Base-by-base conservation (phyloP, 2,888 invertebrate species). In the Neoaliturus tenellus region DNA sequence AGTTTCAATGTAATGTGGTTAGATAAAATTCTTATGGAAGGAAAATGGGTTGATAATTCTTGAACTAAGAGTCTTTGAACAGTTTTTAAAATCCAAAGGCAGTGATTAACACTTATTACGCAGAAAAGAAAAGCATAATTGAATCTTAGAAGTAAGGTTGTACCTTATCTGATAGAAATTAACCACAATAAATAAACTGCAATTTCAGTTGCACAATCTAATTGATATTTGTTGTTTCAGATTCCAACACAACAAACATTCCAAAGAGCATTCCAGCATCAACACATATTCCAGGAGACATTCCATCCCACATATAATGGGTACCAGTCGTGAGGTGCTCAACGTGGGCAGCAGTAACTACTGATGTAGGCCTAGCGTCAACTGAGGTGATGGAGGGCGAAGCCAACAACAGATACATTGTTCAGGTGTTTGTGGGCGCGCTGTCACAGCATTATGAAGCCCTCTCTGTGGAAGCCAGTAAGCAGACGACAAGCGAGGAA, bases 401-500 rank as follows among this genome's bases (percentile, higher is more conserved):
- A 31, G 87, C 85, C 71, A 87, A 86, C 81, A 87, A 86, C 80
- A 83, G 87, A 31, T 87, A 86, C 80, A 87, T 87, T 69, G 94
- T 95, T 88, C 93, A 97, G 94, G 97, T 97, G 91, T 96, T 96
- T 92, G 97, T 97, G 90, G 97, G 97, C 88, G 96, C 96, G 88
- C 92, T 97, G 89, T 96, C 96, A 88, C 95, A 95, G 88, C 95
- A 96, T 91, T 97, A 96, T 92, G 97, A 98, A 91, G 96, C 97
- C 86, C 93, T 98, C 86, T 96, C 96, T 83, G 96, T 98, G 87
- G 97, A 98, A 91, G 97, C 97, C 83, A 97, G 97, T 87, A 98
- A 97, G 90, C 96, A 97, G 90, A 97, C 97, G 84, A 97, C 97
- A 87, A 96, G 97, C 0, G 96, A 97, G 88, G 98, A 98, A 91